Conservation (phyloP, 1,140 invertebrate genomes). For the Harlomillsia oculata region DNA sequence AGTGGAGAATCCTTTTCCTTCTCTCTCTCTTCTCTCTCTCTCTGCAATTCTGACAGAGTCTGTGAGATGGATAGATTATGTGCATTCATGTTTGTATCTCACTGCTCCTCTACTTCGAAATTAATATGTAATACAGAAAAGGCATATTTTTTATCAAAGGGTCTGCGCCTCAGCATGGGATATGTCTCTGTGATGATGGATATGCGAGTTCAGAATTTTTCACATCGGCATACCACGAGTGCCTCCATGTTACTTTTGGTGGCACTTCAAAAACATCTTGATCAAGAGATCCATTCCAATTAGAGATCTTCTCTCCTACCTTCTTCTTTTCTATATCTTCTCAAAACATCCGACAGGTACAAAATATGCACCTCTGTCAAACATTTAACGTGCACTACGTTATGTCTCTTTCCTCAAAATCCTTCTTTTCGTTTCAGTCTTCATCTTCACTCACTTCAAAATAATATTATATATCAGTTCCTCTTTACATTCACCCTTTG, state of each 20-base stretch:
- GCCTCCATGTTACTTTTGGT: slow-evolving; percentile 13
- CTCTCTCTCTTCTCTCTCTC: too few species aligned
- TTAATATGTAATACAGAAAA: slow-evolving; percentile 23
- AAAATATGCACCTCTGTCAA: slow-evolving; percentile 6
- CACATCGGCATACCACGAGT: slow-evolving; percentile 25
- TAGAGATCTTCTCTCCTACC: slow-evolving; percentile 5
- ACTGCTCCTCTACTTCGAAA: slow-evolving; percentile 2
- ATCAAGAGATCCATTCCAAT: slow-evolving; percentile 29
- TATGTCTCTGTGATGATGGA: slow-evolving; percentile 27
- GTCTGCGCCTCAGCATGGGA: slow-evolving; percentile 14
- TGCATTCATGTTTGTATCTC: not conserved
- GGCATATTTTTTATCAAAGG: slow-evolving; percentile 27
- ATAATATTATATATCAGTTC: too few species aligned
- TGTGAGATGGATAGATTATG: too few species aligned
- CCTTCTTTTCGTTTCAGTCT: too few species aligned
- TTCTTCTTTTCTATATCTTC: slow-evolving; percentile 6
- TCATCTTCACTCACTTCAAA: too few species aligned
- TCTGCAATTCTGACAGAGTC: too few species aligned
- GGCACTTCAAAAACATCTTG: slow-evolving; percentile 23
- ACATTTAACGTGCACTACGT: slow-evolving; percentile 9
- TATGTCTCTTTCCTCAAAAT: too few species aligned
- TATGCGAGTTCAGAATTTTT: slow-evolving; percentile 23
- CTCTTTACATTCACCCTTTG: too few species aligned
- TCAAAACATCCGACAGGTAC: slow-evolving; percentile 14
- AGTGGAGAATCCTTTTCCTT: too few species aligned